A percentile compares a stretch with the other conserved stretches of the same genome.
Evolutionary conservation across 2,797 vertebrate genomes (phyloP).

Genomic region (Argyrosomus regius): DNA sequence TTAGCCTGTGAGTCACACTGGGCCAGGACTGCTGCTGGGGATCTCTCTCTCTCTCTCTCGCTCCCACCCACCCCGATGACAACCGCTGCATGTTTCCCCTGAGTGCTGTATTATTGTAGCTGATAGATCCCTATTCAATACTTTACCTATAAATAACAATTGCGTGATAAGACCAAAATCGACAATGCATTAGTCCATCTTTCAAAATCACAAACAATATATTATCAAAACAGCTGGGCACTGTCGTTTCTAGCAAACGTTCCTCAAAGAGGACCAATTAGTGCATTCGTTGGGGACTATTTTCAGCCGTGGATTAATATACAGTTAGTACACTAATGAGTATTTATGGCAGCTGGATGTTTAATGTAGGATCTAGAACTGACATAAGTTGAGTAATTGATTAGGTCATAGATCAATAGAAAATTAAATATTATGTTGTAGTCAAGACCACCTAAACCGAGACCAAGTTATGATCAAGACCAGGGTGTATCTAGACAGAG

Average conservation of each 20-base stretch:
- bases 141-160: constrained; percentile 5
- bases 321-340: not conserved
- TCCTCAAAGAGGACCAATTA: not conserved
- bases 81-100: constrained; percentile 24
- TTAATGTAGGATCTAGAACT: not conserved
- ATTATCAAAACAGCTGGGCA: not conserved
- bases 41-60: constrained; percentile 49
- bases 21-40: constrained; percentile 69
- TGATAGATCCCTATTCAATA: constrained; percentile 3
- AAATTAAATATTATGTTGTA: not conserved
- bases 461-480: no score
- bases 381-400: not conserved
- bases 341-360: not conserved
- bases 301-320: not conserved
- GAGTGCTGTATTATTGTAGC: constrained; percentile 22
- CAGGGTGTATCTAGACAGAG: no score
- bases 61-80: constrained; percentile 23
- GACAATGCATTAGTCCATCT: not conserved
- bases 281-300: not conserved
- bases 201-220: no score
- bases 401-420: not conserved
- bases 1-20: constrained; percentile 80
- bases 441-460: no score
- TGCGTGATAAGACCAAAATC: not conserved
- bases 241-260: not conserved